A percentile compares a stretch with the other conserved stretches of the same genome.
These are phyloP conservation scores for Clitarchus hookeri DNA, from an alignment of 2,888 invertebrate genomes.

Conservation along the genomic window DNA sequence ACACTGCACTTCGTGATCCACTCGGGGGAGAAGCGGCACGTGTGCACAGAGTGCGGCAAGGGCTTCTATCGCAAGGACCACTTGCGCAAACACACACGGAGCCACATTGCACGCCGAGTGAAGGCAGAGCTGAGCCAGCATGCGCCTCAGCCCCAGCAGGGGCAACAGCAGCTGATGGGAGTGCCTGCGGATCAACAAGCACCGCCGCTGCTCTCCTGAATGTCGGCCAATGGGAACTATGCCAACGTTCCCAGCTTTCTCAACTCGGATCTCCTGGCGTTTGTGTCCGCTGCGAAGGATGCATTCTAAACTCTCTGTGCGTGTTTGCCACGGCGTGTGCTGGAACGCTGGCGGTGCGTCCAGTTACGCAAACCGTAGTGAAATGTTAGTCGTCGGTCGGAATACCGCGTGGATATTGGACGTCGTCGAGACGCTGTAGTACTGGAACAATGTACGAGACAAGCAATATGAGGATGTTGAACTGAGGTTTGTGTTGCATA, in stretches of 20 bases:
- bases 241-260: conserved; percentile 44
- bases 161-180: conserved; percentile 35
- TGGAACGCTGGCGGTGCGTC: neutral
- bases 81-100: conserved; percentile 81
- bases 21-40: conserved; percentile 85
- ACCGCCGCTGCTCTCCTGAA: conserved; percentile 43
- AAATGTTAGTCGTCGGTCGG: neutral
- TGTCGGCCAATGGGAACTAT: conserved; percentile 45
- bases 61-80: conserved; percentile 89
- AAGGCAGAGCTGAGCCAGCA: conserved; percentile 83
- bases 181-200: conserved; percentile 41
- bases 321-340: neutral
- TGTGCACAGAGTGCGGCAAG: conserved; percentile 87
- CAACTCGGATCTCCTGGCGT: conserved; percentile 44
- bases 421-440: neutral
- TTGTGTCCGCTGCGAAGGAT: conserved; percentile 42
- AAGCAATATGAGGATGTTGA: neutral
- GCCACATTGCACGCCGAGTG: conserved; percentile 82
- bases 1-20: conserved; percentile 89
- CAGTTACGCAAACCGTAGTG: neutral
- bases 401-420: neutral
- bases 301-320: conserved; percentile 37
- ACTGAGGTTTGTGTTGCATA: neutral
- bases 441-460: neutral
- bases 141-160: conserved; percentile 47